These are phyloP conservation scores for Cyanistes caeruleus DNA, from an alignment of 2,113 vertebrate genomes.

Conservation along the genomic window DNA sequence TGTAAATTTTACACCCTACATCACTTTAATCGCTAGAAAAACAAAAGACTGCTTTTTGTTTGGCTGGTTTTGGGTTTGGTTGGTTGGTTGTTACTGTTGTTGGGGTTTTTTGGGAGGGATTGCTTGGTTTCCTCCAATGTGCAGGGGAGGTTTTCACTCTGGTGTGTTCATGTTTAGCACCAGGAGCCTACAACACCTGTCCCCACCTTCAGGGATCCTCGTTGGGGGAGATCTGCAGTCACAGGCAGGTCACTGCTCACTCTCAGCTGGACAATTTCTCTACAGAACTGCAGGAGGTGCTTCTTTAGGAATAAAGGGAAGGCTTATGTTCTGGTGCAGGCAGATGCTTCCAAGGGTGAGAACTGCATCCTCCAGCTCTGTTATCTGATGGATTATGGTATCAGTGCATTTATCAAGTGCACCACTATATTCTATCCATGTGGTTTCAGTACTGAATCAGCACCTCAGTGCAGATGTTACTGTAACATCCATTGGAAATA, in stretches of 20 bases:
- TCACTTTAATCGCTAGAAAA: background rate
- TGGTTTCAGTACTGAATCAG: background rate
- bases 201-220: background rate
- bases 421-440: fast-evolving
- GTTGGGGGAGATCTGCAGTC: background rate
- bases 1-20: background rate
- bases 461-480: background rate
- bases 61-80: background rate
- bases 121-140: background rate
- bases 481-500: background rate
- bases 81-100: background rate
- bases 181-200: background rate
- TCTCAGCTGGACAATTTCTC: background rate
- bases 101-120: too few species aligned
- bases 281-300: background rate
- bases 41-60: background rate
- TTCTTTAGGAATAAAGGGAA: background rate
- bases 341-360: background rate
- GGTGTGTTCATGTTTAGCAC: background rate
- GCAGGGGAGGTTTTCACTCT: background rate
- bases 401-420: background rate
- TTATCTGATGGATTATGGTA: background rate
- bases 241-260: background rate
- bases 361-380: background rate
- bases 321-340: background rate